Evolutionary conservation across 2,797 vertebrate genomes (phyloP), one percentile per base, ranked within the genome.

Genomic region (Hypotaenidia philippensis): DNA sequence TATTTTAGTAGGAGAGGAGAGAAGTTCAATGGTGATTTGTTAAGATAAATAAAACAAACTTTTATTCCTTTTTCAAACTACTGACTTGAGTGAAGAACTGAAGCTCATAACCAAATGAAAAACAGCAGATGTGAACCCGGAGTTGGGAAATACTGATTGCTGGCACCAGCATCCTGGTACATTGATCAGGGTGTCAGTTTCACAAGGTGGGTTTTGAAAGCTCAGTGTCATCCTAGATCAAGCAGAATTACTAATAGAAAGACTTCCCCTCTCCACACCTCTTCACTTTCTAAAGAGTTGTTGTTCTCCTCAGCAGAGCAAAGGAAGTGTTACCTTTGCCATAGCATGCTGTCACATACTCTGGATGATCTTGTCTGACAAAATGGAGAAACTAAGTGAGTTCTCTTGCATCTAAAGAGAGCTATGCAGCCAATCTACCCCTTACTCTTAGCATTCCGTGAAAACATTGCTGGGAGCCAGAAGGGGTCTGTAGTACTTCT

Each of bases 91-190:
- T 2, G 1, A 72, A 88, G 45, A 77, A 32, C 34, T 71, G 36
- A 74, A 81, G 40, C 12, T 71, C 8, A 5, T 63, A 88, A 38
- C 14, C 11, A 16, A 41, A 44, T 36, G 7, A 59, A 59, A 59
- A 72, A 17, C 27, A 80, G 47, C 34, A 16, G 8, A 34, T 65
- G 31, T 27, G 52, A 66, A 36, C 23, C 7, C 61, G 59, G 25
- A 56, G 14, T 6, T 83, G 41, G 44, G 45, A 77, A 59, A 18
- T 71, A 22, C 26, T n/a, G 10, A 22, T 45, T 59, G 34, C 29
- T 82, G 68, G 55, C 60, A 27, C 19, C 13, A 27, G 29, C 0
- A 0, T 47, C 38, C 52, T 63, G 49, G 6, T 55, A 27, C 2
- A 11, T 59, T 50, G 45, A 53, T 76, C 19, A 64, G 23, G 17